These are phyloP conservation scores for Fulica atra DNA, from an alignment of 2,113 vertebrate genomes.

Conservation along the genomic window DNA sequence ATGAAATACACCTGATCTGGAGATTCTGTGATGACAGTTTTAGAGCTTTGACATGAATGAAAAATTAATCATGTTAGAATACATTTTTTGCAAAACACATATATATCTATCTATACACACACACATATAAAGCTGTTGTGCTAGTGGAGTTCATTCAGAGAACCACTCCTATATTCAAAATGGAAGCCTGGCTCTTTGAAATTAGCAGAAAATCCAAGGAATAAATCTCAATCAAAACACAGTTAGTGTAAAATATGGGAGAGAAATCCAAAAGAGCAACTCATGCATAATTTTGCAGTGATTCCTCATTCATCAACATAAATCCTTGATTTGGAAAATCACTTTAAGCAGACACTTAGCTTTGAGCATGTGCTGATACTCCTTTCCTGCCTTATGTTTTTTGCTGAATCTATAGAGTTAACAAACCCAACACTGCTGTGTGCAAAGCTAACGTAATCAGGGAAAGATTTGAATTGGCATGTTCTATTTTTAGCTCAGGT, in stretches of 20 bases:
- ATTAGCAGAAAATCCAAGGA: background rate
- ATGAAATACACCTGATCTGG: slow-evolving; percentile 62
- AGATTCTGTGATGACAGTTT: slow-evolving; percentile 25
- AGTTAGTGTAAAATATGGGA: background rate
- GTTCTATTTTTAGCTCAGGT: background rate
- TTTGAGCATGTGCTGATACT: background rate
- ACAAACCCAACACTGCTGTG: fast-evolving
- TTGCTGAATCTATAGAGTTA: background rate
- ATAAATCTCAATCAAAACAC: background rate
- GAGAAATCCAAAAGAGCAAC: background rate
- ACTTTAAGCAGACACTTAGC: background rate
- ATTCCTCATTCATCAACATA: background rate
- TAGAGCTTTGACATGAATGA: slow-evolving; percentile 36
- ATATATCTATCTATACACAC: background rate
- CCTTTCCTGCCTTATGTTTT: background rate
- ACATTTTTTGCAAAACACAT: background rate
- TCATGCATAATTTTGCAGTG: background rate
- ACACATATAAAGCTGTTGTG: slow-evolving; percentile 15
- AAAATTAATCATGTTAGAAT: slow-evolving; percentile 50
- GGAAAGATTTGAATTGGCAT: background rate
- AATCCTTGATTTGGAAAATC: background rate
- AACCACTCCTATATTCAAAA: background rate
- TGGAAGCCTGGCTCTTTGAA: background rate
- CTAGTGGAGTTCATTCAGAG: slow-evolving; percentile 34
- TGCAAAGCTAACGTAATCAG: background rate